Percentiles rank a stretch among this genome's conserved stretches.
Conservation (phyloP, 2,797 vertebrate genomes). For the Anguilla obscura region DNA sequence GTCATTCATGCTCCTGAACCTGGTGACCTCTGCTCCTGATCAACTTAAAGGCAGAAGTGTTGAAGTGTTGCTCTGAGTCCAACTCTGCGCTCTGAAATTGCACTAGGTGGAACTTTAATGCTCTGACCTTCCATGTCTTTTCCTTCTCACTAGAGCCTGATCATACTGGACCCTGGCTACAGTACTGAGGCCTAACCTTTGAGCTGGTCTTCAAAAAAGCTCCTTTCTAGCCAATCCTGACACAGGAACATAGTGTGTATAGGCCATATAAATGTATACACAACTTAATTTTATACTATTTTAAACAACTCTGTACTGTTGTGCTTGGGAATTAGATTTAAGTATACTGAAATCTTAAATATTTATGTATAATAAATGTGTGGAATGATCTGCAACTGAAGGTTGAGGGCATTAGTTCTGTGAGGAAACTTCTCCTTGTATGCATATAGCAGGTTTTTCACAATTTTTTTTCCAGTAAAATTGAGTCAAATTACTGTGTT, state of each 20-base stretch:
- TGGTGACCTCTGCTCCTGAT: constrained; percentile 46
- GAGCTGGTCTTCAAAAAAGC: background rate
- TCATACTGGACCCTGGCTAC: background rate
- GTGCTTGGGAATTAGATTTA: background rate
- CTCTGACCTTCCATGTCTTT: background rate
- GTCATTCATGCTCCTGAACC: constrained; percentile 47
- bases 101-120: background rate
- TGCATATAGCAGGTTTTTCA: background rate
- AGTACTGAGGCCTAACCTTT: background rate
- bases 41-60: constrained; percentile 32
- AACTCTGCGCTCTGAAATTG: constrained; percentile 36
- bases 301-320: background rate
- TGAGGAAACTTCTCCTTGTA: background rate
- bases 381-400: background rate
- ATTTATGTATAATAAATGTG: too few relatives aligned
- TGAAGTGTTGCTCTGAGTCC: background rate
- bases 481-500: too few relatives aligned
- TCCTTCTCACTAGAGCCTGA: background rate
- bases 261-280: background rate
- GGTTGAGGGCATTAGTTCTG: background rate
- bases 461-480: too few relatives aligned
- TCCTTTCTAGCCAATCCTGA: background rate
- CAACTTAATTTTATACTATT: background rate
- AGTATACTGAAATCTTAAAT: too few relatives aligned
- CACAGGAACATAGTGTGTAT: background rate